Evolutionary conservation across 2,797 vertebrate species (phyloP).

Genomic region (Euthynnus affinis): DNA sequence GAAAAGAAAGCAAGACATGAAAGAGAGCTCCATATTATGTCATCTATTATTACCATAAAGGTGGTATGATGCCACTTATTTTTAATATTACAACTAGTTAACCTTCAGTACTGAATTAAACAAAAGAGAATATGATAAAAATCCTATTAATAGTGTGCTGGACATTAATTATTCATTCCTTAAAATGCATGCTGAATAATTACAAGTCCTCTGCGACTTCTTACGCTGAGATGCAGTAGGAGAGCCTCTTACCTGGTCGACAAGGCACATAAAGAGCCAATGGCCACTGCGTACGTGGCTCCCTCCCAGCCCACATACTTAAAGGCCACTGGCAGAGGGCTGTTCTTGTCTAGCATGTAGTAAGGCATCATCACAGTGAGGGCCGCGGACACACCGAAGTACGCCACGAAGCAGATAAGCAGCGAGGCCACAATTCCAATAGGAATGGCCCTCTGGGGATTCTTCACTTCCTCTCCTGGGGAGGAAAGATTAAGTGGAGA

Average conservation of each 20-base stretch:
- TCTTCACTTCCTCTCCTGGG: slow-evolving; percentile 97
- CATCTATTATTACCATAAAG: no score
- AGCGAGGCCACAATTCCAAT: slow-evolving; percentile 96
- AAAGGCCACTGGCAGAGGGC: slow-evolving; percentile 95
- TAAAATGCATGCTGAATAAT: slow-evolving; percentile 30
- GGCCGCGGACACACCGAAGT: slow-evolving; percentile 95
- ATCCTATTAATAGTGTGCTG: neutral
- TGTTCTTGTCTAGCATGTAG: slow-evolving; percentile 92
- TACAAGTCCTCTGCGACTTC: slow-evolving; percentile 11
- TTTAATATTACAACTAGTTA: neutral
- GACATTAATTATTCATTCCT: slow-evolving; percentile 18
- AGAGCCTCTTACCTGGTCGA: slow-evolving; percentile 92
- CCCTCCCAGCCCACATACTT: slow-evolving; percentile 93
- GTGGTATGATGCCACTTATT: neutral
- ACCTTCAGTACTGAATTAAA: neutral
- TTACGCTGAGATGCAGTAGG: slow-evolving; percentile 40
- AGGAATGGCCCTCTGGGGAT: slow-evolving; percentile 97
- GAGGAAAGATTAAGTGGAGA: neutral
- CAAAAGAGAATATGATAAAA: slow-evolving; percentile 1
- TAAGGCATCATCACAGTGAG: slow-evolving; percentile 99
- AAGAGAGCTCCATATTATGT: neutral
- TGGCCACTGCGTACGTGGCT: slow-evolving; percentile 94
- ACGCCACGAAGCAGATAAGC: slow-evolving; percentile 96
- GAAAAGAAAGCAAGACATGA: no score
- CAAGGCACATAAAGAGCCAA: slow-evolving; percentile 95